Evolutionary conservation across 2,797 vertebrate genomes (phyloP), one percentile per base, ranked within the genome.

Genomic region (Coregonus ussuriensis): DNA sequence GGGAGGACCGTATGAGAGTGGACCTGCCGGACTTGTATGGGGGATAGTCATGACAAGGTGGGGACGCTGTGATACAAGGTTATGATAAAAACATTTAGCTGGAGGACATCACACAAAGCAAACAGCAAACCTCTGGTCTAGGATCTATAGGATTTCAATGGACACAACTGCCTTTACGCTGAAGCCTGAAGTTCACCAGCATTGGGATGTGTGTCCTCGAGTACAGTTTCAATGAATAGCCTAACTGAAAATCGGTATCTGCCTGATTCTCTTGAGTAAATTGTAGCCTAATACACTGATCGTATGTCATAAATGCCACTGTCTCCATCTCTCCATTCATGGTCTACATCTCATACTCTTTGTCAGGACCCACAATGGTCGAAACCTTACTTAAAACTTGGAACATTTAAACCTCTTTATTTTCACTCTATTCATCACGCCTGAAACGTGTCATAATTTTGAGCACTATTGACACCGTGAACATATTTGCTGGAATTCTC

Each of bases 1-100:
- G 83, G 78, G 1, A 81, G 78, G 69, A 76, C 47, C 14, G 78
- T 52, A 72, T 82, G 77, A 83, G 75, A 74, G 70, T 74, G n/a
- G 68, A 63, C 80, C 16, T 31, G 51, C 63, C 67, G 51, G 15
- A 14, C 13, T 21, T n/a, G 51, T 37, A 74, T 9, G 77, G 76
- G 76, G 63, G 15, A 6, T 33, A 15, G 52, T 72, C 52, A 33
- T 54, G 51, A 18, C 71, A 16, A 33, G 66, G 67, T 69, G 67
- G 67, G 41, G 35, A 9, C 2, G 18, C 16, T 47, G 7, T 41
- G 33, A 35, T 68, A 18, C 66, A 37, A 68, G 66, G 31, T 37
- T 15, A 33, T 33, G 66, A 6, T n/a, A 15, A 6, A 6, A 11
- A 70, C 67, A 56, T 54, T 72, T 14, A 72, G 71, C 51, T 16